Evolutionary conservation across 2,888 invertebrate genomes (phyloP), one percentile per base, ranked within the genome.

Genomic region (Ecdyonurus torrentis): DNA sequence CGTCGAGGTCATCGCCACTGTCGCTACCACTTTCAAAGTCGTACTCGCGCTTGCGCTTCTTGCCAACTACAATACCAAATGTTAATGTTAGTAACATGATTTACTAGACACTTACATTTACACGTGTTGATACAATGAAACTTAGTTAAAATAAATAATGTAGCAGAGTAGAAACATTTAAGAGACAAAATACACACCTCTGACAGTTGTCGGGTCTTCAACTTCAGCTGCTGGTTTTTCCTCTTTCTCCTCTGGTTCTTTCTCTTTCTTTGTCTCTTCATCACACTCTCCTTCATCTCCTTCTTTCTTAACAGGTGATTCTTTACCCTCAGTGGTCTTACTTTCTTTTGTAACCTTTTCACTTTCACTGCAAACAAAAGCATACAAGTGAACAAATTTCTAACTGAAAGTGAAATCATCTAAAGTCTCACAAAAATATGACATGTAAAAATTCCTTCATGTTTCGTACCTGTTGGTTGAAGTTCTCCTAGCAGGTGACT

Each of bases 1-100:
- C 59, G 22, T 59, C 63, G 61, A 63, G 18, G 55, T 73, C 74
- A 25, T 71, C 70, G 59, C 81, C 83, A 61, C 74, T 79, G 2
- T 79, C 79, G n/a, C 68, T 67, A 1, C 66, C 66, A 63, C 77
- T 78, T 60, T 76, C 77, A 25, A 74, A 74, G 55, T 73, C 74
- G 62, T 71, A 73, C 61, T 72, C 74, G 52, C 78, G 76, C 71
- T 75, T 83, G 69, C 70, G 78, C 70, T 72, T 83, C 77, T 67
- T 82, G 74, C 67, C 68, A 71, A 72, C 76, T 0, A 69, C 71
- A 63, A 76, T 77, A 60, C 73, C 75, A 10, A 74, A 73, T 67
- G 72, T 74, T 52, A 50, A 7, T 50, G n/a, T n/a, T n/a, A 52
- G n/a, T n/a, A 58, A 58, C 7, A 58, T 19, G 7, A 15, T 58